Base-by-base conservation (phyloP, 2,113 vertebrate genomes). In the Muntiacus muntjak region DNA sequence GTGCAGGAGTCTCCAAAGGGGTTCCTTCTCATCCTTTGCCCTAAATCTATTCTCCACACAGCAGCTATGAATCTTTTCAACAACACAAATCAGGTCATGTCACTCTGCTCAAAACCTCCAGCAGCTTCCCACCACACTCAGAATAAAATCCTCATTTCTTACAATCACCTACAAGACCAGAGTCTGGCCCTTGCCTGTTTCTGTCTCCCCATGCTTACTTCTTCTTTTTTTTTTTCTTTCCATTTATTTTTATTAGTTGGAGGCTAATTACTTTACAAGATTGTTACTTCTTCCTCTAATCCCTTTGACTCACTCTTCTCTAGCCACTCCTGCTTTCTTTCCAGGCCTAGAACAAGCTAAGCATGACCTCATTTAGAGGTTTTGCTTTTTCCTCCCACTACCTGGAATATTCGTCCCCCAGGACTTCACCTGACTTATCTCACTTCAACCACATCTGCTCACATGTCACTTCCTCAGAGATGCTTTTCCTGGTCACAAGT, bases 111-210 rank as follows among this genome's bases (percentile, higher is more conserved):
- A 82, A 67, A 94, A 88, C 17, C 25, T 93, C 36, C 43, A 83
- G 54, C 12, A 60, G 60, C 50, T 87, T 87, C 30, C 50, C 13
- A 54, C 12, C 30, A 60, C 28, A 93, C 19, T 86, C 55, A 91
- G n/a, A 86, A 93, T 67, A 87, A 95, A 94, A 94, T 81, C 64
- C 25, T 84, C 55, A 30, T 83, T 94, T 89, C 60, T 89, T 89
- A 82, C 15, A 21, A 58, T 12, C n/a, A 21, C 33, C 62, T 60
- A 67, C 1, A 92, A 84, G 74, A 93, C 33, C 55, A 64, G 15
- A 47, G 23, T 94, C 40, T 52, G 45, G 30, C 43, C 54, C 33
- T 43, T 52, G 50, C 14, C 28, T 40, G 6, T 25, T 10, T 50
- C 45, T 78, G 23, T 45, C 30, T 93, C 12, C 21, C 54, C 8